Conservation (phyloP, 2,113 vertebrate genomes). For the Bubo blakistoni region DNA sequence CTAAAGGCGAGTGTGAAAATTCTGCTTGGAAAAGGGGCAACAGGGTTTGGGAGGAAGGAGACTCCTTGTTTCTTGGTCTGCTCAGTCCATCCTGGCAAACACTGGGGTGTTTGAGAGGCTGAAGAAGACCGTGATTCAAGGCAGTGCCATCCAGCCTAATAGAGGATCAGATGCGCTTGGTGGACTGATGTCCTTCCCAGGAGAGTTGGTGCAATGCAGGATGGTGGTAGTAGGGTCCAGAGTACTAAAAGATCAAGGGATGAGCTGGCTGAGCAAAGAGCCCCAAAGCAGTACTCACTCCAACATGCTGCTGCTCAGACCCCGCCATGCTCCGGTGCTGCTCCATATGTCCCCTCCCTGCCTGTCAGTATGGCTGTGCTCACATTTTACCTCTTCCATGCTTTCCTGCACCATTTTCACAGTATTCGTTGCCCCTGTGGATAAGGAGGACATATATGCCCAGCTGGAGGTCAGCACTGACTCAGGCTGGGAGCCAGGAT, state of each 20-base stretch:
- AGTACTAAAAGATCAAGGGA: background rate
- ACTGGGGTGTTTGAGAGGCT: background rate
- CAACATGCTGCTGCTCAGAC: background rate
- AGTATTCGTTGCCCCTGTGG: background rate
- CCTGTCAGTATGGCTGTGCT: fast-evolving
- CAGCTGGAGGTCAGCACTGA: background rate
- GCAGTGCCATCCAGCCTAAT: background rate
- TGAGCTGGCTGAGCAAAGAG: background rate
- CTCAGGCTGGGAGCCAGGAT: background rate
- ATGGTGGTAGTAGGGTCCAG: background rate
- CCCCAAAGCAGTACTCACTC: background rate
- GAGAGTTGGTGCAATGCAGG: background rate
- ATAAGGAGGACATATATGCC: background rate
- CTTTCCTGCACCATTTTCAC: background rate
- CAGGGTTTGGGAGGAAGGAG: background rate
- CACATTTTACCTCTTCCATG: background rate
- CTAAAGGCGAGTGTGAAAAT: fast-evolving
- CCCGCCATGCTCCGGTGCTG: background rate
- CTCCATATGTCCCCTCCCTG: background rate
- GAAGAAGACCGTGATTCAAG: background rate
- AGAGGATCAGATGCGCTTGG: fast-evolving
- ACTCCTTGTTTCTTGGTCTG: background rate
- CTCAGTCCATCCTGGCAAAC: background rate
- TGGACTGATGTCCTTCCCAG: background rate
- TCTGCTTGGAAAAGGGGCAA: background rate